These are phyloP conservation scores for Drosophila lini DNA, from an alignment of 1,140 invertebrate species.

Conservation along the genomic window DNA sequence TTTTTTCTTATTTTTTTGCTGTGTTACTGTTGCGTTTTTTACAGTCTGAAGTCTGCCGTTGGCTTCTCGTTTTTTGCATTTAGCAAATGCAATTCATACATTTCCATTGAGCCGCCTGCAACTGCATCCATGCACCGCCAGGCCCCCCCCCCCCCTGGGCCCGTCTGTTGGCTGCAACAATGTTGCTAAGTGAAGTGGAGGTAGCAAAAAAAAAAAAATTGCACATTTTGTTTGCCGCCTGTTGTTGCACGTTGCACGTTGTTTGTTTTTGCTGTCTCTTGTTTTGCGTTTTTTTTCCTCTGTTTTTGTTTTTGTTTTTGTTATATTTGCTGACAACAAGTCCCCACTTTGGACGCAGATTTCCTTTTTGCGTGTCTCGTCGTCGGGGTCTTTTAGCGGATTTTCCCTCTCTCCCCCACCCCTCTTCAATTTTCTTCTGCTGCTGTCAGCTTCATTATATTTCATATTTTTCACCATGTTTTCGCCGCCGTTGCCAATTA, in stretches of 20 bases:
- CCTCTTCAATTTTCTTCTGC: slow-evolving; percentile 1
- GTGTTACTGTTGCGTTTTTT: slow-evolving; percentile 44
- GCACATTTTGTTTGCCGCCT: slow-evolving; percentile 30
- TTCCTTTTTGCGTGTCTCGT: slow-evolving; percentile 46
- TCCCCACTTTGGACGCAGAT: slow-evolving; percentile 29
- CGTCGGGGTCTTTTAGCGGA: slow-evolving; percentile 14
- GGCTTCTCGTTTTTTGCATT: slow-evolving; percentile 30
- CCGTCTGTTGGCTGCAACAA: slow-evolving; percentile 58
- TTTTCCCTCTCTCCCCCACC: background rate
- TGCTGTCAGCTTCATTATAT: slow-evolving; percentile 14
- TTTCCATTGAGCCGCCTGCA: slow-evolving; percentile 57
- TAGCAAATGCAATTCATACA: slow-evolving; percentile 72
- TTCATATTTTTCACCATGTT: slow-evolving; percentile 31
- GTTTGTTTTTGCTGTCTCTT: slow-evolving; percentile 30
- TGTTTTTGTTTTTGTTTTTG: slow-evolving; percentile 7
- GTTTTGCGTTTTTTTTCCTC: slow-evolving; percentile 4
- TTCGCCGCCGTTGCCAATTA: slow-evolving; percentile 43
- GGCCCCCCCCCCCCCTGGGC: background rate
- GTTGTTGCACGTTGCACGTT: slow-evolving; percentile 20
- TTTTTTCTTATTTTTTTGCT: slow-evolving; percentile 11
- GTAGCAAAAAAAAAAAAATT: slow-evolving; percentile 25
- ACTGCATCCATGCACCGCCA: background rate
- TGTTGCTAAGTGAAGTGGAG: slow-evolving; percentile 64
- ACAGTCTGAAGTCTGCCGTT: slow-evolving; percentile 35
- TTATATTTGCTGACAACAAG: slow-evolving; percentile 40